Conservation (phyloP, 2,113 vertebrate species). For the Setophaga coronata region DNA sequence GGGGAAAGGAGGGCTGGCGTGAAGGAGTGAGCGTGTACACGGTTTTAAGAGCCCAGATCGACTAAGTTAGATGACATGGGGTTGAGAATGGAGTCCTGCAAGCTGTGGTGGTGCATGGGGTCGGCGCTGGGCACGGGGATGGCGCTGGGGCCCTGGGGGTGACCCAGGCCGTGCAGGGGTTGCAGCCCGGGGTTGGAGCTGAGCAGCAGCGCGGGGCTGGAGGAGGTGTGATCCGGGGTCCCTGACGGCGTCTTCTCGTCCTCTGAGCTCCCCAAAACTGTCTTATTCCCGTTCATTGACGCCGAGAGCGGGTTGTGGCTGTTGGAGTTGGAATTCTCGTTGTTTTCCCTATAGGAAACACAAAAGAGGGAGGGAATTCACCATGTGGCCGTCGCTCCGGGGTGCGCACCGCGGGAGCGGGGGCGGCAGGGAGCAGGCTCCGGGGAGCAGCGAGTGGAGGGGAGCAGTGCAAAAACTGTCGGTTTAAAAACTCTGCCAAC, state of each 20-base stretch:
- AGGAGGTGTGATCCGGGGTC: conserved; percentile 94
- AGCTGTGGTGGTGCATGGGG: conserved; percentile 91
- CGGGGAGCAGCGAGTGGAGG: not conserved
- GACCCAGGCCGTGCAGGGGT: conserved; percentile 90
- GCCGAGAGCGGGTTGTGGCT: conserved; percentile 92
- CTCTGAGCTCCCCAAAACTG: conserved; percentile 96
- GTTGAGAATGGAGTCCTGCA: conserved; percentile 99
- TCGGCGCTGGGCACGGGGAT: conserved; percentile 90
- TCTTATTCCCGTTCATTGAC: conserved; percentile 96
- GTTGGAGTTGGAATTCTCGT: conserved; percentile 95
- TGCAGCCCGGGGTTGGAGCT: conserved; percentile 86
- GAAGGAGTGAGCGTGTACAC: not conserved
- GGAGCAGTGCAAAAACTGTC: not conserved
- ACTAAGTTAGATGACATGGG: conserved; percentile 98
- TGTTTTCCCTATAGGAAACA: conserved; percentile 91
- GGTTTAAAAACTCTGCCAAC: not conserved
- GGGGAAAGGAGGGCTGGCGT: not conserved
- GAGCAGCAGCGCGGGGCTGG: conserved; percentile 91
- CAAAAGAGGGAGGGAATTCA: conserved; percentile 55
- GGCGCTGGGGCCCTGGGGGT: conserved; percentile 95
- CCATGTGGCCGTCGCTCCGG: not conserved
- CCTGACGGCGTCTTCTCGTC: conserved; percentile 97
- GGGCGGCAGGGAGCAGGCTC: not conserved
- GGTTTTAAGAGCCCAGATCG: conserved; percentile 93
- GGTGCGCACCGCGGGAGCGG: not conserved